Base-by-base conservation (phyloP, 2,888 invertebrate species). In the Steinernema carpocapsae region DNA sequence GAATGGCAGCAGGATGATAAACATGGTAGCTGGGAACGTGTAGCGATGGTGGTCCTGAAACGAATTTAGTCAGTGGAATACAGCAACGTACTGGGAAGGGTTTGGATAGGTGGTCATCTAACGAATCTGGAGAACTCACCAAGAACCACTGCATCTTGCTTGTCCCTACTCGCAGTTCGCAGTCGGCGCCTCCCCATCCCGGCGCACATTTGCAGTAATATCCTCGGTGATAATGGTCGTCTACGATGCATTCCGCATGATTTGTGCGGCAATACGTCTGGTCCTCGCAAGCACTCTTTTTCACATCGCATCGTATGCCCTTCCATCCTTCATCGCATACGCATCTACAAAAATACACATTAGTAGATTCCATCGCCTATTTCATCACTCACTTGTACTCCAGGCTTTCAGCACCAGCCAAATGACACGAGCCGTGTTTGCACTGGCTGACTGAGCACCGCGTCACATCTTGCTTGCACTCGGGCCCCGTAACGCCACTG, bases 21-120 rank as follows among this genome's bases (percentile, higher is more conserved):
- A 26, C 56, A 56, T 56, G 12, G 56, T 56, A 26, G 24, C 56
- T 6, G 56, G 56, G 26, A 24, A 56, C 22, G 56, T 56, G 56
- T 56, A 56, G 56, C 56, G 56, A 56, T 56, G 26, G 22, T 56
- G 14, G 3, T 17, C 7, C 56, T 56, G 14, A 10, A 56, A 56
- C n/a, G n/a, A 51, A 19, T 10, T 43, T n/a, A 19, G 19, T 12
- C 19, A 56, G 2, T 26, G 26, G 26, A n/a, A n/a, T n/a, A n/a
- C n/a, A n/a, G n/a, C n/a, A 48, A 48, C 14, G 14, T 7, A 14
- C 7, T 43, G 14, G 10, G 14, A 43, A 43, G 14, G 43, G 43
- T n/a, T n/a, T n/a, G n/a, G n/a, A n/a, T n/a, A n/a, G n/a, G n/a
- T n/a, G n/a, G n/a, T 6, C 51, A 51, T n/a, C 51, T 51, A 19